Evolutionary conservation across 2,797 vertebrate species (phyloP).

Genomic region (Amblyraja radiata): DNA sequence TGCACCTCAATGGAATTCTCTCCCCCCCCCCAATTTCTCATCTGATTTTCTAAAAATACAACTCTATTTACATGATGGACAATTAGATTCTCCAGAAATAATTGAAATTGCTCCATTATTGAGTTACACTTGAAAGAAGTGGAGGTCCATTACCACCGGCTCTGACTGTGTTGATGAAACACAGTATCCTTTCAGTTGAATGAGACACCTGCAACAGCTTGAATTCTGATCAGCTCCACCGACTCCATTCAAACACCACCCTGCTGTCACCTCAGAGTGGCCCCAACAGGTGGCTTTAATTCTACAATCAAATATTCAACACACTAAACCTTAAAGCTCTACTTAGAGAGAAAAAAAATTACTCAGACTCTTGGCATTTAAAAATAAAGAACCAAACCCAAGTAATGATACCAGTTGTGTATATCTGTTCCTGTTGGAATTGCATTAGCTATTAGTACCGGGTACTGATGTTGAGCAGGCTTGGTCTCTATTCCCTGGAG

Average conservation of each 20-base stretch:
- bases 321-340: background rate
- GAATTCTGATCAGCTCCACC: slow-evolving; percentile 13
- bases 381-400: background rate
- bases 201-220: slow-evolving; percentile 19
- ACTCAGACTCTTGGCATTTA: background rate
- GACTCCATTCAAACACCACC: background rate
- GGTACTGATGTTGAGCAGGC: too few species aligned
- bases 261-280: slow-evolving; percentile 2
- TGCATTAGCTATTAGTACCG: background rate
- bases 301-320: slow-evolving; percentile 13
- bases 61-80: background rate
- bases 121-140: background rate
- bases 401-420: background rate
- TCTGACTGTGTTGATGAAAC: background rate
- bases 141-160: background rate
- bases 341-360: background rate
- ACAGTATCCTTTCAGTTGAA: slow-evolving; percentile 3
- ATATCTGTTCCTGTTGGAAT: background rate
- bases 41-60: background rate
- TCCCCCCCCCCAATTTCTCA: too few species aligned
- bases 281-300: background rate
- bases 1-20: background rate
- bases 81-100: background rate
- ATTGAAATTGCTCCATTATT: background rate
- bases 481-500: too few species aligned